phyloP scores from a whole-genome alignment of 2,113 vertebrate genomes.

The Etheostoma cragini region DNA sequence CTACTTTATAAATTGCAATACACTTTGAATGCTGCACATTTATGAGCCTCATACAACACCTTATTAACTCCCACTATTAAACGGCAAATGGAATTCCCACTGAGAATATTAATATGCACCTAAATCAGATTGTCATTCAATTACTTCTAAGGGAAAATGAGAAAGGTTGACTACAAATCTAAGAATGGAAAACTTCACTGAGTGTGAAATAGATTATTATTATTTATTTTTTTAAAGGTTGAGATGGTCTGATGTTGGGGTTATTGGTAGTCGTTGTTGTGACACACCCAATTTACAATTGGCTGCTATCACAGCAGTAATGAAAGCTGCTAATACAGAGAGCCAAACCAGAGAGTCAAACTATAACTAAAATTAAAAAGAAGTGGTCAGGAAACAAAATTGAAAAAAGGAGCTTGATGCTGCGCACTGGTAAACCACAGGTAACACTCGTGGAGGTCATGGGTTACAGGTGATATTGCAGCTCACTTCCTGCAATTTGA shows the following conservation, averaged over 20 bases:
- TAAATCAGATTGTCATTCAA: constrained; percentile 67
- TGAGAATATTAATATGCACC: constrained; percentile 64
- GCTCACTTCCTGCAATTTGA: not conserved
- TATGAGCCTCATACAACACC: constrained; percentile 38
- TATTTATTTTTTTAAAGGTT: constrained; percentile 12
- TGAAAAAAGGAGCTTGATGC: not conserved
- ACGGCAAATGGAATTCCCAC: constrained; percentile 61
- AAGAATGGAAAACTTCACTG: constrained; percentile 38
- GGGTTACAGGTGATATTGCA: not conserved
- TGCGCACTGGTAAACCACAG: not conserved
- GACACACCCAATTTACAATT: constrained; percentile 1
- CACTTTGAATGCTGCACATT: constrained; percentile 40
- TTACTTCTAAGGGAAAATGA: constrained; percentile 42
- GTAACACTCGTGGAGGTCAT: not conserved
- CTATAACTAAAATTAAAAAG: not conserved
- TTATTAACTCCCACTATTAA: constrained; percentile 64
- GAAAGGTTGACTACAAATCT: constrained; percentile 57
- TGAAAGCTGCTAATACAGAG: constrained; percentile 12
- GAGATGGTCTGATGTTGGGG: constrained; percentile 13
- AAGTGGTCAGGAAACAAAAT: not conserved
- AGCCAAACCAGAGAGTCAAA: not conserved
- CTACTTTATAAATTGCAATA: constrained; percentile 42
- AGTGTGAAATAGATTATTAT: constrained; percentile 49
- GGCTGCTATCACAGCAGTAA: constrained; percentile 3
- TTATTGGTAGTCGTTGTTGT: constrained; percentile 5